Conservation (phyloP, 2,888 invertebrate genomes). For the Eulithis prunata region DNA sequence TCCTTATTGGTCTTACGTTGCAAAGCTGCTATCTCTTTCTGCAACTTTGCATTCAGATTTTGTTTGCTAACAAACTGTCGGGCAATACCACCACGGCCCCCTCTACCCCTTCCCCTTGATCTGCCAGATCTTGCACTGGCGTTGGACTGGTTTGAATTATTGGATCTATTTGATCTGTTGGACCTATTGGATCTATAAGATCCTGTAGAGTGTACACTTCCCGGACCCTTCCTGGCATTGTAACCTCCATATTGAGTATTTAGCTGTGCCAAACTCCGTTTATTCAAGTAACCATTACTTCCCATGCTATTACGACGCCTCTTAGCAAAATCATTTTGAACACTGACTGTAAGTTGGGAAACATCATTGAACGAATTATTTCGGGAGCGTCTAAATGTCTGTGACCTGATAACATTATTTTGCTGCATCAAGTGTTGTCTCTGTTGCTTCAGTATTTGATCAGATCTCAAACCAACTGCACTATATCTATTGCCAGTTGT, state of each 20-base stretch:
- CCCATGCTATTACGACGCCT: slow-evolving; percentile 76
- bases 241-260: slow-evolving; percentile 69
- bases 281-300: slow-evolving; percentile 69
- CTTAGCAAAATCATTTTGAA: slow-evolving; percentile 73
- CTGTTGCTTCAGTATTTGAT: slow-evolving; percentile 73
- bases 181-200: slow-evolving; percentile 71
- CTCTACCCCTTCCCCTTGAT: slow-evolving; percentile 68
- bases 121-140: slow-evolving; percentile 60
- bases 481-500: slow-evolving; percentile 70
- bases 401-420: slow-evolving; percentile 71
- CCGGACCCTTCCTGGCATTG: slow-evolving; percentile 67
- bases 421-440: slow-evolving; percentile 59
- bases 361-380: slow-evolving; percentile 72
- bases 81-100: slow-evolving; percentile 60
- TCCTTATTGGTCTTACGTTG: slow-evolving; percentile 64
- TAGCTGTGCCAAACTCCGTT: slow-evolving; percentile 70
- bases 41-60: slow-evolving; percentile 70
- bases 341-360: slow-evolving; percentile 75
- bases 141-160: slow-evolving; percentile 62
- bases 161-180: slow-evolving; percentile 60
- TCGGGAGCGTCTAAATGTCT: slow-evolving; percentile 77
- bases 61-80: slow-evolving; percentile 73
- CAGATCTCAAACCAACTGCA: slow-evolving; percentile 75
- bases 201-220: slow-evolving; percentile 75
- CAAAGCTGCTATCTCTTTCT: slow-evolving; percentile 76